A percentile compares a stretch with the other conserved stretches of the same genome.
Evolutionary conservation across 2,888 invertebrate species (phyloP).

Genomic region (Hoplodrina ambigua): DNA sequence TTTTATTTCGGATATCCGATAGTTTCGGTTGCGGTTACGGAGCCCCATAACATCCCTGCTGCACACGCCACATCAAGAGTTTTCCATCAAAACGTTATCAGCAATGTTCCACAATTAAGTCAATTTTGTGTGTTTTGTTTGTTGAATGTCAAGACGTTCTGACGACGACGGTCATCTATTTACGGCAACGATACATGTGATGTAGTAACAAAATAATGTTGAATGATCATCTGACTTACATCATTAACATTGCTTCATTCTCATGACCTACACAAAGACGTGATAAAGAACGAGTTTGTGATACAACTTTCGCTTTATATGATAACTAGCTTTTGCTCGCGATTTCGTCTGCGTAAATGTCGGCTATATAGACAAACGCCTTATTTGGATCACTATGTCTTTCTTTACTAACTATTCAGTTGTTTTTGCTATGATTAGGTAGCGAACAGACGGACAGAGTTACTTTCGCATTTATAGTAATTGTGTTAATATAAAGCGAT

Average conservation of each 20-base stretch:
- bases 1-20: too few relatives aligned
- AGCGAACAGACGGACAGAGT: too few relatives aligned
- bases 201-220: constrained; percentile 35
- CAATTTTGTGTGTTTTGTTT: constrained; percentile 1
- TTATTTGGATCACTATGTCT: too few relatives aligned
- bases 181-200: constrained; percentile 17
- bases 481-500: too few relatives aligned
- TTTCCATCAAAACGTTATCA: not conserved
- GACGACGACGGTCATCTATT: constrained; percentile 41
- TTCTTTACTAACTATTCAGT: too few relatives aligned
- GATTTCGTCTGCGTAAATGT: not conserved
- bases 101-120: constrained; percentile 5
- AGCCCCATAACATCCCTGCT: too few relatives aligned
- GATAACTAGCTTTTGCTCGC: not conserved
- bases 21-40: too few relatives aligned
- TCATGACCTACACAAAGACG: constrained; percentile 22
- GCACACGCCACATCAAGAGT: not conserved
- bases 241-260: constrained; percentile 30
- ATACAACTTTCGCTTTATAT: constrained; percentile 21
- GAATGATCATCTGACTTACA: constrained; percentile 14
- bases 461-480: too few relatives aligned
- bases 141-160: constrained; percentile 41
- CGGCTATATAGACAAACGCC: too few relatives aligned
- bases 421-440: too few relatives aligned
- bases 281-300: constrained; percentile 25